A percentile compares a stretch with the other conserved stretches of the same genome.
Conservation (phyloP, 2,797 vertebrate species). For the Pangasius mekongensis region DNA sequence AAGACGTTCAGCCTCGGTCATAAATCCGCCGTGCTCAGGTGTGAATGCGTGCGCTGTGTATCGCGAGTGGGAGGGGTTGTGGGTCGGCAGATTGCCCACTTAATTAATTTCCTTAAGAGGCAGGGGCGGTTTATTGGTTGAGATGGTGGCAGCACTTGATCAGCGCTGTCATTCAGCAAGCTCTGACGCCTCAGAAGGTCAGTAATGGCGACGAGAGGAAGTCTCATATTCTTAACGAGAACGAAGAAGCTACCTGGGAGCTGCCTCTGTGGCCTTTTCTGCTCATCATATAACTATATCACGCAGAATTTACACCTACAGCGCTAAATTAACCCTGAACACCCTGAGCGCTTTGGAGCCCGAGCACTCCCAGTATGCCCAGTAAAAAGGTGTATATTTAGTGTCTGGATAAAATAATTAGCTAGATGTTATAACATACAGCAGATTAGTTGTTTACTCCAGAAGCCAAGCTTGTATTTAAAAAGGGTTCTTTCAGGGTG, state of each 20-base stretch:
- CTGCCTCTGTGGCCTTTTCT: background rate
- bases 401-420: background rate
- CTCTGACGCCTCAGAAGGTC: slow-evolving; percentile 32
- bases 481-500: background rate
- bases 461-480: background rate
- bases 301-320: background rate
- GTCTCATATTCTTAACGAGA: slow-evolving; percentile 43
- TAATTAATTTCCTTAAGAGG: slow-evolving; percentile 57
- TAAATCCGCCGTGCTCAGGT: slow-evolving; percentile 61
- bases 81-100: slow-evolving; percentile 45
- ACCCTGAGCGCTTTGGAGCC: background rate
- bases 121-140: slow-evolving; percentile 40
- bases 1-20: slow-evolving; percentile 31
- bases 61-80: slow-evolving; percentile 16
- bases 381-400: background rate
- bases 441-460: background rate
- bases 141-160: background rate
- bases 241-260: background rate
- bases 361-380: background rate
- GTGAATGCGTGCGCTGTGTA: slow-evolving; percentile 23
- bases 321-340: background rate
- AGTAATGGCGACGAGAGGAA: slow-evolving; percentile 6
- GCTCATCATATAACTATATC: background rate
- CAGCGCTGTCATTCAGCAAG: background rate
- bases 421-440: background rate